Conservation (phyloP, 2,113 vertebrate genomes). For the Cygnus buccinator region DNA sequence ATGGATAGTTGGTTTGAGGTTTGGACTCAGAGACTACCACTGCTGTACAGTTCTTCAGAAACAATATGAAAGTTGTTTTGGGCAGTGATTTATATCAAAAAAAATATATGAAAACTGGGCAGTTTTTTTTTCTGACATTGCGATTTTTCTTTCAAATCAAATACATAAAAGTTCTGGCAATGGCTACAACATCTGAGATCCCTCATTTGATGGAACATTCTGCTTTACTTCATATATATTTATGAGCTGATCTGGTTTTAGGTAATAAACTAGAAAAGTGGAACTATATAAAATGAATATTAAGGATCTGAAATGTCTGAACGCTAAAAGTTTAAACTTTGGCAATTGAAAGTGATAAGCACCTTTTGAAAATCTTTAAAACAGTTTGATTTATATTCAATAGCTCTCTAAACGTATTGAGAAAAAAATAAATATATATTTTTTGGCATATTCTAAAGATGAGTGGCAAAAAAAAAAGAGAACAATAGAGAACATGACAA, state of each 20-base stretch:
- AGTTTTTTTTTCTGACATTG: neutral
- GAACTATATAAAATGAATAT: conserved; percentile 13
- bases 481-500: neutral
- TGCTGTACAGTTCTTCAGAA: neutral
- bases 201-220: conserved; percentile 10
- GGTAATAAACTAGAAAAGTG: conserved; percentile 29
- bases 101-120: neutral
- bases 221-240: neutral
- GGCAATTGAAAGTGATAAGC: conserved; percentile 19
- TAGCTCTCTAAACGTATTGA: neutral
- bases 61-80: neutral
- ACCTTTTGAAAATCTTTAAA: conserved; percentile 9
- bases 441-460: neutral
- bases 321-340: conserved; percentile 6
- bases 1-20: neutral
- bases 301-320: neutral
- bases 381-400: neutral
- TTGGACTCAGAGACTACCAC: neutral
- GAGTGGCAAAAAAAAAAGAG: neutral
- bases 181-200: neutral
- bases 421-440: neutral
- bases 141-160: conserved; percentile 7
- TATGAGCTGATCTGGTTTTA: neutral
- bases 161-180: neutral
- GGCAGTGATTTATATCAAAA: neutral